Percentiles rank a stretch among this genome's conserved stretches.
Conservation (phyloP, 2,113 vertebrate genomes). For the Aythya baeri region DNA sequence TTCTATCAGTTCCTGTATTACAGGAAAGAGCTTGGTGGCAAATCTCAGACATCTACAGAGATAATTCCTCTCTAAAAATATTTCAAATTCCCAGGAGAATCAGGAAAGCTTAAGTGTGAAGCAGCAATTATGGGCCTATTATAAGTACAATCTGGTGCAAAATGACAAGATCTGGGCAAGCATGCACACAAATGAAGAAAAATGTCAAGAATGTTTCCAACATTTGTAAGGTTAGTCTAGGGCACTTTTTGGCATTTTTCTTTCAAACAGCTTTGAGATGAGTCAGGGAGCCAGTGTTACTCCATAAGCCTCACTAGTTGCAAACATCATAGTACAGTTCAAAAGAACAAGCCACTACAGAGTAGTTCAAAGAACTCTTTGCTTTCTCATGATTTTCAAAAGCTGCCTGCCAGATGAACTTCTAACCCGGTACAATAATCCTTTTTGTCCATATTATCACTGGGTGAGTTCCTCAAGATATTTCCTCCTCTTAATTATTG, state of each 20-base stretch:
- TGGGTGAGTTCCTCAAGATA: not conserved
- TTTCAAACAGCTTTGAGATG: not conserved
- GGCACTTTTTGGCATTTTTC: not conserved
- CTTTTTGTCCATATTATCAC: not conserved
- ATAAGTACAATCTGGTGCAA: not conserved
- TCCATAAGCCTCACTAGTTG: not conserved
- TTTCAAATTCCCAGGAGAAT: not conserved
- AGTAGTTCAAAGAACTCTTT: not conserved
- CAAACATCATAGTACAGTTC: not conserved
- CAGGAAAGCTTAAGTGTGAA: not conserved
- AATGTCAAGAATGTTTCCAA: not conserved
- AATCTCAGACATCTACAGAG: not conserved
- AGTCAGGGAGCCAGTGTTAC: not conserved
- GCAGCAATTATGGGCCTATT: not conserved
- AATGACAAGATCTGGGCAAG: not conserved
- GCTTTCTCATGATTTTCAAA: not conserved
- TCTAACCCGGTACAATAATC: not conserved
- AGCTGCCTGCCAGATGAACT: not conserved
- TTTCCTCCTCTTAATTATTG: not conserved
- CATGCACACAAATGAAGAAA: not conserved
- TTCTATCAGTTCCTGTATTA: not conserved
- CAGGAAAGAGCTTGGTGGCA: not conserved
- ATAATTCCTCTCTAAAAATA: not conserved
- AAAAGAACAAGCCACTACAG: not conserved
- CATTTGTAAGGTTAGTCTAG: not conserved